Evolutionary conservation across 2,113 vertebrate species (phyloP).

Genomic region (Mohoua ochrocephala): DNA sequence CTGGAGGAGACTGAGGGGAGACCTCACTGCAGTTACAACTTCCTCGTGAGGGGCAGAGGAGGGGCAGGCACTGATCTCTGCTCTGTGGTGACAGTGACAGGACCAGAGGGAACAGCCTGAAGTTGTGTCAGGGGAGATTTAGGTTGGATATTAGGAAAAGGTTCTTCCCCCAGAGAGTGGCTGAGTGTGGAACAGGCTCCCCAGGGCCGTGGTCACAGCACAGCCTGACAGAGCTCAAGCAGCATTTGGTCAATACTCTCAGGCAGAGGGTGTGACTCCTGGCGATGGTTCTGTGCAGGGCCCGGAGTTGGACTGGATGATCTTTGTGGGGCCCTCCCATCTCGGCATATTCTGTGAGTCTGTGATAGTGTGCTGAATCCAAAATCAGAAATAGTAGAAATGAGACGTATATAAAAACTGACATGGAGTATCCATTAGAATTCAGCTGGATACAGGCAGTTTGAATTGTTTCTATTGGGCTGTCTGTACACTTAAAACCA

Average conservation of each 20-base stretch:
- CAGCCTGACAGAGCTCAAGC: not conserved
- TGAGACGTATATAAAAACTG: not conserved
- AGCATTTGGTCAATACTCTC: fast-evolving
- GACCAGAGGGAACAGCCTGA: fast-evolving
- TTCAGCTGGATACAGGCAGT: not conserved
- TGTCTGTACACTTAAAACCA: not conserved
- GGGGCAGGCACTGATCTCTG: not conserved
- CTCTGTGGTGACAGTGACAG: not conserved
- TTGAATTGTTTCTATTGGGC: not conserved
- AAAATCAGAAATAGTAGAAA: not conserved
- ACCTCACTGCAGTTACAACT: not conserved
- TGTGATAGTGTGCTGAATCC: not conserved
- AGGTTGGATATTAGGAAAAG: fast-evolving
- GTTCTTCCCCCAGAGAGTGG: not conserved
- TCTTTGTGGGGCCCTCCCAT: not conserved
- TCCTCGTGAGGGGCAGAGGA: fast-evolving
- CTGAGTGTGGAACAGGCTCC: not conserved
- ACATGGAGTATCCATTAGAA: not conserved
- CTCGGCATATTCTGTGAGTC: not conserved
- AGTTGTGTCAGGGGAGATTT: not conserved
- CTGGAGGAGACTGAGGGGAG: not conserved
- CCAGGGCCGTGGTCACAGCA: not conserved
- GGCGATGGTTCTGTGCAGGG: not conserved
- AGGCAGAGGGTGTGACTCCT: not conserved
- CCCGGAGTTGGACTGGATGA: not conserved